Percentiles rank a stretch among this genome's conserved stretches.
These are phyloP conservation scores for Baryphthengus martii DNA, from an alignment of 2,113 vertebrate genomes.

Conservation along the genomic window DNA sequence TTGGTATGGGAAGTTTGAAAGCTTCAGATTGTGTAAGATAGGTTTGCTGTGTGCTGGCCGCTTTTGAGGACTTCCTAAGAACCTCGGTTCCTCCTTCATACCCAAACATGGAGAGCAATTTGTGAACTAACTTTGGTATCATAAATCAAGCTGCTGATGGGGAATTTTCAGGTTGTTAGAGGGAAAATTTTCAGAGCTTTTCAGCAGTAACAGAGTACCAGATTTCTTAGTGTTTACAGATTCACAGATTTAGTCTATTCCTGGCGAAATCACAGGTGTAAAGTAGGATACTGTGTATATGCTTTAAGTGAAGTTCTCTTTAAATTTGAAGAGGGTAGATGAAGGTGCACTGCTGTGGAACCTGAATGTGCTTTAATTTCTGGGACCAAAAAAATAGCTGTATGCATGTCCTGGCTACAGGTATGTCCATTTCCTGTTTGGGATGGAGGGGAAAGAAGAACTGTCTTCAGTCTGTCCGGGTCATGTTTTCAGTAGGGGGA, in stretches of 20 bases:
- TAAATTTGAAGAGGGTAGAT: not conserved
- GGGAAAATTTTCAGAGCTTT: not conserved
- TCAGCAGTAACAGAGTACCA: not conserved
- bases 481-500: not conserved
- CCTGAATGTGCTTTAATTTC: not conserved
- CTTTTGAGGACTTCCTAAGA: not conserved
- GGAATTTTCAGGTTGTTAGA: not conserved
- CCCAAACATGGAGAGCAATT: not conserved
- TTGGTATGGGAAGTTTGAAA: not conserved
- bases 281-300: not conserved
- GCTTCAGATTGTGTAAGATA: not conserved
- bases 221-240: not conserved
- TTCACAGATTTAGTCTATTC: not conserved
- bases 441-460: not conserved
- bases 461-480: not conserved
- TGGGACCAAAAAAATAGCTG: not conserved
- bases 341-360: not conserved
- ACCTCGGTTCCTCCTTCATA: not conserved
- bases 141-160: not conserved
- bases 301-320: not conserved
- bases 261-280: not conserved
- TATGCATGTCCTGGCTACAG: not conserved
- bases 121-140: not conserved
- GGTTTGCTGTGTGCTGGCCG: not conserved
- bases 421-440: not conserved